These are phyloP conservation scores for Chamaetylas fuelleborni DNA, from an alignment of 2,113 vertebrate species.

Conservation along the genomic window DNA sequence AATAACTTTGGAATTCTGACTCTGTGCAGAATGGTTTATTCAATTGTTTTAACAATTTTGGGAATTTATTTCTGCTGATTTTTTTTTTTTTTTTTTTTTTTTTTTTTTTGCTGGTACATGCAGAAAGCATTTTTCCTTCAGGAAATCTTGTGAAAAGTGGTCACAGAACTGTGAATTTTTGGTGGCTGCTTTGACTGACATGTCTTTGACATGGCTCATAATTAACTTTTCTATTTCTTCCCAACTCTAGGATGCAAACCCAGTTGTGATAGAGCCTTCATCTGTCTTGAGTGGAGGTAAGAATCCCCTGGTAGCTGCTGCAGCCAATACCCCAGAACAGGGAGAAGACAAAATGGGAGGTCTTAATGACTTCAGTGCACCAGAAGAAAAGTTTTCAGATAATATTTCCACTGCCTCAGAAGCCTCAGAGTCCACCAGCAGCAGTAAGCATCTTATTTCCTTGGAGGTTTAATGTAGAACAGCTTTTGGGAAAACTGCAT, in stretches of 20 bases:
- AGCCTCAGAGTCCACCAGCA: slow-evolving; percentile 84
- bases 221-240: neutral
- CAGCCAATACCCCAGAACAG: slow-evolving; percentile 73
- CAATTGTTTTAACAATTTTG: neutral
- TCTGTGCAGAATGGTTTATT: neutral
- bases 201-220: neutral
- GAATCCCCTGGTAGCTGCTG: slow-evolving; percentile 69
- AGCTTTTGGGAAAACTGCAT: slow-evolving; percentile 39
- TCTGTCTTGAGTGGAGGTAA: slow-evolving; percentile 83
- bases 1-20: neutral
- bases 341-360: slow-evolving; percentile 74
- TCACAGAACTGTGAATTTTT: neutral
- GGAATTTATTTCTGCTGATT: neutral
- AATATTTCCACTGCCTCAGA: slow-evolving; percentile 92
- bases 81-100: neutral
- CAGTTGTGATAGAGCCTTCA: slow-evolving; percentile 90
- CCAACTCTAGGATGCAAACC: slow-evolving; percentile 84
- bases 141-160: neutral
- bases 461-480: slow-evolving; percentile 33
- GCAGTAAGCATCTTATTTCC: slow-evolving; percentile 80
- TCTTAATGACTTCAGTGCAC: slow-evolving; percentile 75
- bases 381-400: slow-evolving; percentile 90
- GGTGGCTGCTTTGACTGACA: neutral
- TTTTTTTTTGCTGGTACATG: neutral
- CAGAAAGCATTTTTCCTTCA: neutral